Evolutionary conservation across 1,140 invertebrate genomes (phyloP).

Genomic region (Chironomus tepperi): DNA sequence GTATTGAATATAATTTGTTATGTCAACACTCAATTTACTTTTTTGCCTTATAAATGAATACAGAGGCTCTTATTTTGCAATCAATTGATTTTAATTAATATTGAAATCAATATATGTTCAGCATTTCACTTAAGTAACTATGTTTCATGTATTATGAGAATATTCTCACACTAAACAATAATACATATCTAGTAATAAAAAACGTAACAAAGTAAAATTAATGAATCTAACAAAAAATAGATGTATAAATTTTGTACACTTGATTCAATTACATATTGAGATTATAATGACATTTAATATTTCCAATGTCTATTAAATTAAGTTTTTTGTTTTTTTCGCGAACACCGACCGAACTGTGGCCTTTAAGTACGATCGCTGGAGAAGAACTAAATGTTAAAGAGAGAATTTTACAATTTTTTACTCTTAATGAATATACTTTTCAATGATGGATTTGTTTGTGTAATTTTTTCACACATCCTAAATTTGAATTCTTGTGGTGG

Average conservation of each 20-base stretch:
- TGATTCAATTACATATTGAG: neutral
- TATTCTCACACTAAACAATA: neutral
- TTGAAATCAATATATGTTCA: neutral
- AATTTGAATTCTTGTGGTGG: too few species aligned
- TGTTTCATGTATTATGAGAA: neutral
- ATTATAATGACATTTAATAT: neutral
- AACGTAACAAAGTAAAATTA: neutral
- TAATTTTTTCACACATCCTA: too few species aligned
- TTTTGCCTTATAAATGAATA: neutral
- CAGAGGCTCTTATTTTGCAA: neutral
- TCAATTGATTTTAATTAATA: neutral
- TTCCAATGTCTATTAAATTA: neutral
- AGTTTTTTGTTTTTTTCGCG: neutral
- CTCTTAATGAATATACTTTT: too few species aligned
- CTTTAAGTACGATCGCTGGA: neutral
- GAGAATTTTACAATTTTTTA: too few species aligned
- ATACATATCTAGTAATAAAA: neutral
- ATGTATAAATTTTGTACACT: neutral
- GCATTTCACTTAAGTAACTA: too few species aligned
- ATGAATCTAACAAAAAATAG: too few species aligned
- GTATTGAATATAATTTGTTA: neutral
- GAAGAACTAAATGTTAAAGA: neutral
- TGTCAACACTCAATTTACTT: neutral
- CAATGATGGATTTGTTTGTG: too few species aligned
- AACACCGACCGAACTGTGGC: neutral